phyloP scores from a whole-genome alignment of 1,140 invertebrate species.

The Halesus radiatus region DNA sequence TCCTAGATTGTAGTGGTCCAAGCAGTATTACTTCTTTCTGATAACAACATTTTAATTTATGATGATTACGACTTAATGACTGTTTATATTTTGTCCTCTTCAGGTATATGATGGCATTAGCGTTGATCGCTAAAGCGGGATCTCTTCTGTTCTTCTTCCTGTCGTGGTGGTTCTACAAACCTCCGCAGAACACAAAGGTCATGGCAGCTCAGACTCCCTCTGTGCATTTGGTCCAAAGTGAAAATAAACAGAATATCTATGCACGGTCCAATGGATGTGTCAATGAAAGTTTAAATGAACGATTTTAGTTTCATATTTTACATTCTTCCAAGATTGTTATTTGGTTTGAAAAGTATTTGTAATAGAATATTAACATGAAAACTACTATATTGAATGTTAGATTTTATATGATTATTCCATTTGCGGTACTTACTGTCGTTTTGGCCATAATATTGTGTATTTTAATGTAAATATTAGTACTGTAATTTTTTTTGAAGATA shows the following conservation, averaged over 20 bases:
- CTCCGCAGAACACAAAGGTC: constrained; percentile 67
- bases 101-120: constrained; percentile 79
- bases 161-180: constrained; percentile 79
- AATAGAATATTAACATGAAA: neutral
- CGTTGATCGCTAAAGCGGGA: constrained; percentile 75
- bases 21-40: too few species aligned
- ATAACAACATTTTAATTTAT: neutral
- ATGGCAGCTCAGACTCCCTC: constrained; percentile 61
- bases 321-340: constrained; percentile 24
- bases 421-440: neutral
- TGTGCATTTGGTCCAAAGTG: constrained; percentile 52
- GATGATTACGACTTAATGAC: neutral
- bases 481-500: neutral
- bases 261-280: constrained; percentile 51
- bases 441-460: neutral
- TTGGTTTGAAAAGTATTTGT: constrained; percentile 13
- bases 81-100: constrained; percentile 47
- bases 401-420: neutral
- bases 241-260: constrained; percentile 52
- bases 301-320: constrained; percentile 43
- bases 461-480: neutral
- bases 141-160: constrained; percentile 78
- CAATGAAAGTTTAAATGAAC: constrained; percentile 53
- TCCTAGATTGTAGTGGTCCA: too few species aligned
- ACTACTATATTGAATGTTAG: neutral